These are phyloP conservation scores for Amphipyra tragopoginis DNA, from an alignment of 2,888 invertebrate species.

Conservation along the genomic window DNA sequence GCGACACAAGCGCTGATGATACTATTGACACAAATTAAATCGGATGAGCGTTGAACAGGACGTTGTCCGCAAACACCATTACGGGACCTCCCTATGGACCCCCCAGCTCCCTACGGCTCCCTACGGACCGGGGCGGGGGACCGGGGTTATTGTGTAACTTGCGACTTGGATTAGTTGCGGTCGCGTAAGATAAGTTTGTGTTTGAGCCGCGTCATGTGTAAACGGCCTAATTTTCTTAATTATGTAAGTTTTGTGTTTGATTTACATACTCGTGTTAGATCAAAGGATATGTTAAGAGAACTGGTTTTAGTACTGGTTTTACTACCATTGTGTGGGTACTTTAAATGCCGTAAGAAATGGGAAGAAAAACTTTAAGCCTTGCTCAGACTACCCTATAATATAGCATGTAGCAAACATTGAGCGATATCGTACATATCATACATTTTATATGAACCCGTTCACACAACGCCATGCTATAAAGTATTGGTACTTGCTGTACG, in stretches of 20 bases:
- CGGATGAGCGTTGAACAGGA: constrained; percentile 57
- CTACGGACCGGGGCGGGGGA: background rate
- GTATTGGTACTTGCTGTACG: too few relatives aligned
- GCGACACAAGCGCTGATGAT: constrained; percentile 39
- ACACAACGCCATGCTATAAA: too few relatives aligned
- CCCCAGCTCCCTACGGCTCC: constrained; percentile 4
- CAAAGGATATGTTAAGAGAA: background rate
- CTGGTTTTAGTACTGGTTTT: background rate
- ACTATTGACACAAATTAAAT: constrained; percentile 68
- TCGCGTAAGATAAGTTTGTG: constrained; percentile 36
- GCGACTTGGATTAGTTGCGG: constrained; percentile 41
- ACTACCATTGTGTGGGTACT: background rate
- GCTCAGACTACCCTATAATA: too few relatives aligned
- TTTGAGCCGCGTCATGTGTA: constrained; percentile 31
- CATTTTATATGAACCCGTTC: too few relatives aligned
- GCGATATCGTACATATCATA: too few relatives aligned
- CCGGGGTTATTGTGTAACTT: constrained; percentile 45
- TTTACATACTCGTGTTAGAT: constrained; percentile 25
- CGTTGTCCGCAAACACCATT: constrained; percentile 69
- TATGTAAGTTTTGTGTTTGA: constrained; percentile 43
- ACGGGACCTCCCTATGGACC: constrained; percentile 38
- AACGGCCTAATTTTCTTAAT: constrained; percentile 39
- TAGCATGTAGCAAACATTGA: too few relatives aligned
- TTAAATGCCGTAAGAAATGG: background rate
- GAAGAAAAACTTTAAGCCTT: too few relatives aligned